Percentiles rank a stretch among this genome's conserved stretches.
Conservation (phyloP, 2,113 vertebrate genomes). For the Myodes glareolus region DNA sequence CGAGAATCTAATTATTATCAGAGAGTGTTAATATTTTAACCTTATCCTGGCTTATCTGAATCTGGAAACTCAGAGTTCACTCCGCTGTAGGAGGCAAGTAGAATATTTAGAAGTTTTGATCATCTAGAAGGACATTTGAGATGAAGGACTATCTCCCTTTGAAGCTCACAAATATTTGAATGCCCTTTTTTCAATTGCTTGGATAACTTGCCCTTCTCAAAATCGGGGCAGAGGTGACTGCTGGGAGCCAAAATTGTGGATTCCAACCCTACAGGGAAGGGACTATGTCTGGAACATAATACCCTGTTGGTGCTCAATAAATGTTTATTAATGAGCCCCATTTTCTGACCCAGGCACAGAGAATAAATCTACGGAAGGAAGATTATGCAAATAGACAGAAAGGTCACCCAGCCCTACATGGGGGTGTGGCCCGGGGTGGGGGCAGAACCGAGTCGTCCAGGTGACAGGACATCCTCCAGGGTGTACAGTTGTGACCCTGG, state of each 20-base stretch:
- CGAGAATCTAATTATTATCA: slow-evolving; percentile 71
- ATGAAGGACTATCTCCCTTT: slow-evolving; percentile 77
- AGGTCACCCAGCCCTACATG: slow-evolving; percentile 78
- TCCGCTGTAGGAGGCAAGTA: neutral
- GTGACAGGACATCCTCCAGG: slow-evolving; percentile 68
- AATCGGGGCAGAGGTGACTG: slow-evolving; percentile 80
- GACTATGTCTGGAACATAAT: slow-evolving; percentile 77
- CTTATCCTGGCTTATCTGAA: slow-evolving; percentile 52
- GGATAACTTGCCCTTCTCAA: slow-evolving; percentile 73
- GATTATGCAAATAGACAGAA: slow-evolving; percentile 81
- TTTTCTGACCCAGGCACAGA: slow-evolving; percentile 78
- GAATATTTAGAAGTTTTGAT: slow-evolving; percentile 56
- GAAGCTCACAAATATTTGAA: slow-evolving; percentile 78
- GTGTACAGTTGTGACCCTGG: slow-evolving; percentile 45
- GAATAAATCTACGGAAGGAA: slow-evolving; percentile 78
- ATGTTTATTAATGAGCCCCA: slow-evolving; percentile 83
- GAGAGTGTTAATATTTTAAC: slow-evolving; percentile 76
- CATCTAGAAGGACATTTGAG: slow-evolving; percentile 68
- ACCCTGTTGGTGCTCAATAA: slow-evolving; percentile 79
- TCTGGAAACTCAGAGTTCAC: slow-evolving; percentile 27
- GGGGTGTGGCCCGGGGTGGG: slow-evolving; percentile 77
- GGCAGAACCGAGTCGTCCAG: slow-evolving; percentile 64
- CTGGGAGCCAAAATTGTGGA: slow-evolving; percentile 77
- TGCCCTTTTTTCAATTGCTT: slow-evolving; percentile 79
- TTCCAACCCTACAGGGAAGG: slow-evolving; percentile 75